Evolutionary conservation across 2,113 vertebrate genomes (phyloP).

Genomic region (Ceyx margarethae): DNA sequence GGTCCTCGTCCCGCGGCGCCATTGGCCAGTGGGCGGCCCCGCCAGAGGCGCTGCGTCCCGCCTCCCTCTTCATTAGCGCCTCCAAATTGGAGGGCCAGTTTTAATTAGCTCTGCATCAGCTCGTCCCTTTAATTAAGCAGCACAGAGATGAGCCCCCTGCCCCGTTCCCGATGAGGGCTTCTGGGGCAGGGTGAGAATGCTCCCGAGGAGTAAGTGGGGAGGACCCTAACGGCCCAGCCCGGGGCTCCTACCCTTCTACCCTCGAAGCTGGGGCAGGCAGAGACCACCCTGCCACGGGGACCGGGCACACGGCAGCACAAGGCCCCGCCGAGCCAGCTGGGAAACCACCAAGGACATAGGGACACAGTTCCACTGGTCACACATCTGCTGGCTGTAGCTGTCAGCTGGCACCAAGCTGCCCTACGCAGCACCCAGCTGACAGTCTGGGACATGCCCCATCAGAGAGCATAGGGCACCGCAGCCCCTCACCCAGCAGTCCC

Average conservation of each 20-base stretch:
- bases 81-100: background rate
- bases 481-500: background rate
- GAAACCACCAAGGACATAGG: background rate
- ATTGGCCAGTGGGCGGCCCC: background rate
- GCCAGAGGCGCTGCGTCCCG: background rate
- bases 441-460: background rate
- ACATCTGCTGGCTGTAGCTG: background rate
- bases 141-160: background rate
- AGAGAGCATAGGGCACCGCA: background rate
- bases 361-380: background rate
- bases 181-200: background rate
- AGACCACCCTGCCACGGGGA: background rate
- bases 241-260: background rate
- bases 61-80: background rate
- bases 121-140: background rate
- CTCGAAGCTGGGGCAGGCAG: background rate
- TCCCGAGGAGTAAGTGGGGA: background rate
- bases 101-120: background rate
- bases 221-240: background rate
- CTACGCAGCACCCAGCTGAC: background rate
- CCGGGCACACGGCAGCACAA: rapidly evolving
- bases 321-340: background rate
- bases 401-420: background rate
- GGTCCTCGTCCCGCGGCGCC: background rate
- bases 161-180: background rate